phyloP scores from a whole-genome alignment of 2,888 invertebrate genomes.

The Furcula furcula region DNA sequence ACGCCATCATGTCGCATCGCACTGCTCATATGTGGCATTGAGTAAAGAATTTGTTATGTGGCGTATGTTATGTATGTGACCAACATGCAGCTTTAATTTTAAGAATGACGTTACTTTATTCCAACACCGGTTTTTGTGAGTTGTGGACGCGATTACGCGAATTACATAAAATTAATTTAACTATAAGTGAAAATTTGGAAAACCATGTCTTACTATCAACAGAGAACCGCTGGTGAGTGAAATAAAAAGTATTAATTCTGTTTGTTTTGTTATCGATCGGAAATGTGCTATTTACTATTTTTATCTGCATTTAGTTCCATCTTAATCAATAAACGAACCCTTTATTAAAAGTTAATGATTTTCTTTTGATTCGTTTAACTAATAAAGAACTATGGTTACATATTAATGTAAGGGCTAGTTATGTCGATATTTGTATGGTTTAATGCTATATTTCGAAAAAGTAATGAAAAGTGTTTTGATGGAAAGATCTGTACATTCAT shows the following conservation, averaged over 20 bases:
- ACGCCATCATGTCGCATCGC: no score
- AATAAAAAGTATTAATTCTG: background rate
- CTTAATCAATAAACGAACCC: slow-evolving; percentile 2
- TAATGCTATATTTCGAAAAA: no score
- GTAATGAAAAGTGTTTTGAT: no score
- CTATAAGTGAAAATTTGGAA: slow-evolving; percentile 10
- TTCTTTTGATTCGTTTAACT: no score
- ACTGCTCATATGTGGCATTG: no score
- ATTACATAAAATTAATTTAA: slow-evolving; percentile 16
- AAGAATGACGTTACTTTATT: slow-evolving; percentile 69
- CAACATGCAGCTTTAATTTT: slow-evolving; percentile 61
- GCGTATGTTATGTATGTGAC: slow-evolving; percentile 14
- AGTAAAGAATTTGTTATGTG: no score
- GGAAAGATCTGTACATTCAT: no score
- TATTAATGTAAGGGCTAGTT: no score
- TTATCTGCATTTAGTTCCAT: background rate
- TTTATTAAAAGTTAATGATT: background rate
- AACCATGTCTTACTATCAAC: slow-evolving; percentile 59
- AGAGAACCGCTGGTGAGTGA: slow-evolving; percentile 57
- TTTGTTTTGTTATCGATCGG: background rate
- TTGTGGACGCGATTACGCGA: slow-evolving; percentile 31
- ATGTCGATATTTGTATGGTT: no score
- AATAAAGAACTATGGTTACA: no score
- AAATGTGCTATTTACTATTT: background rate
- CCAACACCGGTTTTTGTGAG: slow-evolving; percentile 51